Evolutionary conservation across 2,888 invertebrate species (phyloP), one percentile per base, ranked within the genome.

Genomic region (Melieria picta): DNA sequence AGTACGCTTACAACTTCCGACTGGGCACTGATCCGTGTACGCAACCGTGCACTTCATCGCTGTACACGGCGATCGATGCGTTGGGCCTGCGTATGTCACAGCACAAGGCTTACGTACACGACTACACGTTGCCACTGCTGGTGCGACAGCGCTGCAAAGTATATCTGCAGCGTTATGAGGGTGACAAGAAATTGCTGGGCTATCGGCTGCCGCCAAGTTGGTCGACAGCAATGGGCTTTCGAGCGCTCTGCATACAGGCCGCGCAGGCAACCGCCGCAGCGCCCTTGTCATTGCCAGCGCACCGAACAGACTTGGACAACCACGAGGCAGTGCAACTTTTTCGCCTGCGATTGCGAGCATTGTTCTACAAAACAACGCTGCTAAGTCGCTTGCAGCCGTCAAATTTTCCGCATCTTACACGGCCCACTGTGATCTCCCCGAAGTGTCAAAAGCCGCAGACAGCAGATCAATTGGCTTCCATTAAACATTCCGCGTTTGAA

Each of bases 211-310:
- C 85, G 6, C 82, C 85, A 2, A 86, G 76, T 72, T 86, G 81
- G 80, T 79, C 80, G 5, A 83, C 84, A 4, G 77, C 83, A 67
- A 77, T 86, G 72, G 86, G 81, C 0, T 81, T 86, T 46, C 83
- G 86, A 0, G 81, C 83, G 3, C 57, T 86, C 0, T 85, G 85
- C 65, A 81, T 86, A 66, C 76, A 80, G 16, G 65, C 77, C 0
- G 72, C 76, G 5, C 56, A 67, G 45, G 3, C 45, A 2, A 30
- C 30, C 30, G 16, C 16, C 16, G 30, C 30, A 0, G 81, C 83
- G 3, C 57, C 86, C 0, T 85, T 84, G 64, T 81, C 86, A 66
- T 76, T 80, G 16, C 65, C 77, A 0, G 72, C 76, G 5, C 56
- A 67, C 16, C 5, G 45, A 43, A 60, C 10, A n/a, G 52, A 47